These are phyloP conservation scores for Otolemur crassicaudatus DNA, from an alignment of 2,797 vertebrate species.

Conservation along the genomic window DNA sequence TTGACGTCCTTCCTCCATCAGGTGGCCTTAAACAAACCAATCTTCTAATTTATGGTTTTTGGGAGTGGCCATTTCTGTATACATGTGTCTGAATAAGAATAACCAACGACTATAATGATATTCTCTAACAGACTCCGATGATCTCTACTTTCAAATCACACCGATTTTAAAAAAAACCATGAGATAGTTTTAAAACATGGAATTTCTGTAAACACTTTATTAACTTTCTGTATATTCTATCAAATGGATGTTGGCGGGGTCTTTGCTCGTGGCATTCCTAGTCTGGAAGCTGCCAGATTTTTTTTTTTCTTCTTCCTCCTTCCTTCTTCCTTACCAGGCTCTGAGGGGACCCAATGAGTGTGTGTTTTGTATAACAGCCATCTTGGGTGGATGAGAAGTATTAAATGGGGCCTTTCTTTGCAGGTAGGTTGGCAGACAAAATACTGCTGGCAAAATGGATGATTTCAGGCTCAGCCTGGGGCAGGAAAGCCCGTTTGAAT, in stretches of 20 bases:
- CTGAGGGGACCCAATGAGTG: background rate
- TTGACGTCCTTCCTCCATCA: background rate
- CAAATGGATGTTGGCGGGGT: constrained; percentile 27
- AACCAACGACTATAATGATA: background rate
- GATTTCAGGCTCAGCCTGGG: background rate
- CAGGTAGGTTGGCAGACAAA: constrained; percentile 62
- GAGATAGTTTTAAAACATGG: background rate
- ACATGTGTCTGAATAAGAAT: background rate
- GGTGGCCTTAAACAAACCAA: background rate
- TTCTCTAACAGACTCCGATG: background rate
- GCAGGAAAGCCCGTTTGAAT: constrained; percentile 38
- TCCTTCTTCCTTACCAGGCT: constrained; percentile 7
- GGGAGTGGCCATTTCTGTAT: background rate
- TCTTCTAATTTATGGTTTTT: background rate
- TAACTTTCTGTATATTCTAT: constrained; percentile 37
- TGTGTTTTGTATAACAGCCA: constrained; percentile 53
- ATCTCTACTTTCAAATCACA: background rate
- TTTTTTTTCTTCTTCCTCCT: constrained; percentile 27
- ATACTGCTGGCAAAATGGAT: constrained; percentile 9
- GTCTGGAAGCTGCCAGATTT: constrained; percentile 51
- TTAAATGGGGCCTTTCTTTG: constrained; percentile 73
- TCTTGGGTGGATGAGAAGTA: constrained; percentile 13
- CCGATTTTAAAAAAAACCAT: background rate
- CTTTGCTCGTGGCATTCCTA: constrained; percentile 58
- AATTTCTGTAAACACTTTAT: constrained; percentile 48